These are phyloP conservation scores for Apostichopus parvimensis DNA, from an alignment of 35 echinoderm and acorn worm genomes.

Conservation along the genomic window DNA sequence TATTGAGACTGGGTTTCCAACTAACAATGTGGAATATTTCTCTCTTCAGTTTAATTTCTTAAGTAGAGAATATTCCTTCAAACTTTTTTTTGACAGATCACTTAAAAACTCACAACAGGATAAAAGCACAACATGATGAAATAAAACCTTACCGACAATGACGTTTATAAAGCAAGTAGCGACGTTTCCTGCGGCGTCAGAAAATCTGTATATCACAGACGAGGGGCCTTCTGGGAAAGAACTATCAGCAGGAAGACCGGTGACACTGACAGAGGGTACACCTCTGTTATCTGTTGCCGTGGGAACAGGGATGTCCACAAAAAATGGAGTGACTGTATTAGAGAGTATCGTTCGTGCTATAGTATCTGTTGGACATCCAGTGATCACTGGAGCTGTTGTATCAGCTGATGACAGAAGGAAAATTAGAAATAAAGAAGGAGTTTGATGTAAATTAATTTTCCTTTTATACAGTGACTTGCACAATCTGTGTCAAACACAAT, in stretches of 20 bases:
- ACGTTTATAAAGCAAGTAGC: neutral
- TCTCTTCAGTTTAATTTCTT: no score
- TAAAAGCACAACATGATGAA: neutral
- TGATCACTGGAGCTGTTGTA: neutral
- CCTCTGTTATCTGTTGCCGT: slow-evolving; percentile 17
- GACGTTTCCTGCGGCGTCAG: neutral
- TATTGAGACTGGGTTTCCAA: no score
- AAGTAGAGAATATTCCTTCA: no score
- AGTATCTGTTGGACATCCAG: neutral
- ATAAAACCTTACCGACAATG: neutral
- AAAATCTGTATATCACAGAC: neutral
- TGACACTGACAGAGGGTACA: neutral
- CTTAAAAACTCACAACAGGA: neutral
- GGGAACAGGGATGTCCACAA: slow-evolving; percentile 25
- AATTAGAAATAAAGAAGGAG: no score
- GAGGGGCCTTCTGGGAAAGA: slow-evolving; percentile 15
- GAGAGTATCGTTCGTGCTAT: neutral
- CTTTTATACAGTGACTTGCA: no score
- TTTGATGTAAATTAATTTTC: no score
- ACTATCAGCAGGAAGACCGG: neutral
- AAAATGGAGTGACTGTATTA: neutral
- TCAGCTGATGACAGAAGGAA: neutral
- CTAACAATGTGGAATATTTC: no score
- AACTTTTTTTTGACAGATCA: no score
- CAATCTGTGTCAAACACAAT: no score